Conservation (phyloP, 2,888 invertebrate species). For the Antitype chi region DNA sequence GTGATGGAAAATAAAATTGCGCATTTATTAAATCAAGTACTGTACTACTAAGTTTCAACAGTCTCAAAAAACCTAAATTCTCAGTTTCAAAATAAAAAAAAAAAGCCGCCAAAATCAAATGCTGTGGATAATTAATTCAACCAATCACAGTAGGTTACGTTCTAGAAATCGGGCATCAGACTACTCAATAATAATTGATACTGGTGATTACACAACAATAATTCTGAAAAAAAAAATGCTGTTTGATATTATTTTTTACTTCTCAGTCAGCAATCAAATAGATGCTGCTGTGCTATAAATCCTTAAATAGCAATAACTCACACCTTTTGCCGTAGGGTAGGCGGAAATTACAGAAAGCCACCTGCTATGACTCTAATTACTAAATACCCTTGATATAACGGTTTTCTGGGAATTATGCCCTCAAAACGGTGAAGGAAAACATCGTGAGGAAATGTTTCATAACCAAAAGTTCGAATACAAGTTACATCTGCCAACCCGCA, state of each 20-base stretch:
- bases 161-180: too few species aligned
- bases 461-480: too few species aligned
- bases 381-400: background rate
- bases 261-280: too few species aligned
- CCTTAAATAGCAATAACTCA: background rate
- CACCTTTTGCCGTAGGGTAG: background rate
- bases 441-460: too few species aligned
- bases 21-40: background rate
- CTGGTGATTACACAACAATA: background rate
- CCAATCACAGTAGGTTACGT: too few species aligned
- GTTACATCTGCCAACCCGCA: too few species aligned
- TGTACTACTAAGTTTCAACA: background rate
- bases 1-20: slow-evolving; percentile 9
- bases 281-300: too few species aligned
- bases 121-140: too few species aligned
- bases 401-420: background rate
- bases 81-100: background rate
- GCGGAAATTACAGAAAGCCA: background rate
- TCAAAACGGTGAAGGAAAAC: too few species aligned
- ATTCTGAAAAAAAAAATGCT: background rate
- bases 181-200: too few species aligned
- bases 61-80: too few species aligned
- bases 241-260: background rate
- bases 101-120: too few species aligned
- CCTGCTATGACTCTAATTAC: background rate